Conservation (phyloP, 2,113 vertebrate genomes). For the Recurvirostra avosetta region DNA sequence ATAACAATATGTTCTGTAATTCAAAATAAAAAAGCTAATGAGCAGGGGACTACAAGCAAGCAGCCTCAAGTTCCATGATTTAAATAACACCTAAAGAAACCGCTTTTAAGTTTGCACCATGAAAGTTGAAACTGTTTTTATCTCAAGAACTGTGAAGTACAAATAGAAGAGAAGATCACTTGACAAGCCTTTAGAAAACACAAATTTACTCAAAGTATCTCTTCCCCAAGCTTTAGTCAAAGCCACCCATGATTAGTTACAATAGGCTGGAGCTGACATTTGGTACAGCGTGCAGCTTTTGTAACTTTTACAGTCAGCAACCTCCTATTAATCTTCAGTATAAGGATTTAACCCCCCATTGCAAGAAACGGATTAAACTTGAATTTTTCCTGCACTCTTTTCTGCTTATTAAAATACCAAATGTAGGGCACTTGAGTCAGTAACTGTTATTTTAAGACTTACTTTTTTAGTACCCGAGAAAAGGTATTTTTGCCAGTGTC, state of each 20-base stretch:
- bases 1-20: not conserved
- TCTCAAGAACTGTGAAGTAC: not conserved
- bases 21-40: not conserved
- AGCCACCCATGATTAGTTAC: not conserved
- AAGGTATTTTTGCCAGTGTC: slow-evolving; percentile 8
- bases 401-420: not conserved
- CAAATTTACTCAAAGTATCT: not conserved
- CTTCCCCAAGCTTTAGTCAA: not conserved
- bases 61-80: not conserved
- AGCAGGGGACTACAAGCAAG: not conserved
- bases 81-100: not conserved
- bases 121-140: not conserved
- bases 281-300: not conserved
- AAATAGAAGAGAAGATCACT: not conserved
- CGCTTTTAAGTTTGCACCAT: not conserved
- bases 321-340: not conserved
- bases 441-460: not conserved
- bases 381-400: not conserved
- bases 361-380: not conserved
- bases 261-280: not conserved
- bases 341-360: not conserved
- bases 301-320: not conserved
- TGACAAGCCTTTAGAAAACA: not conserved
- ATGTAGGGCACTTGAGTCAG: not conserved
- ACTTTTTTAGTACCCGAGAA: not conserved